These are phyloP conservation scores for Acromyrmex charruanus DNA, from an alignment of 1,140 invertebrate species.

Conservation along the genomic window DNA sequence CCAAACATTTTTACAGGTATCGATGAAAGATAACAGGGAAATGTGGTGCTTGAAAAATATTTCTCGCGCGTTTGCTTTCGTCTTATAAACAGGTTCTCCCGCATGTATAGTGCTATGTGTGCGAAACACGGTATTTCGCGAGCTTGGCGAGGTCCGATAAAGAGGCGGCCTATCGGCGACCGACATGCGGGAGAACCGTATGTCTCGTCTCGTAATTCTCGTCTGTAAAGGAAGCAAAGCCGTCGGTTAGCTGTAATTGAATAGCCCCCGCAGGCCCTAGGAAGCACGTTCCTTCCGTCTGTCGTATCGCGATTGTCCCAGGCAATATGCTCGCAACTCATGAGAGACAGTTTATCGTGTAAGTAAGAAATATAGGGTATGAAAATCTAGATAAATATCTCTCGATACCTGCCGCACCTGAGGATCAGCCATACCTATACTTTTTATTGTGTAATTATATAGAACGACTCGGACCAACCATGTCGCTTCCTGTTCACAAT, in stretches of 20 bases:
- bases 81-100: conserved; percentile 25
- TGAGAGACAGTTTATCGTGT: conserved; percentile 43
- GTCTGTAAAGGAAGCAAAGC: conserved; percentile 39
- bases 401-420: conserved; percentile 33
- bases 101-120: not conserved
- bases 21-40: conserved; percentile 26
- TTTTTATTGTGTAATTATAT: conserved; percentile 45
- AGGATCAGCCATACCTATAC: conserved; percentile 22
- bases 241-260: conserved; percentile 59
- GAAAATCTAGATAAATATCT: conserved; percentile 52
- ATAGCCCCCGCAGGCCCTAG: conserved; percentile 19
- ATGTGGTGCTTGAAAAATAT: conserved; percentile 10
- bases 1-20: conserved; percentile 8
- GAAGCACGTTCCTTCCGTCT: conserved; percentile 54
- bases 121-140: conserved; percentile 20
- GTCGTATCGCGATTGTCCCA: conserved; percentile 56
- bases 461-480: not conserved
- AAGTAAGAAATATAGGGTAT: conserved; percentile 60
- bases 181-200: conserved; percentile 40
- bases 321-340: conserved; percentile 46
- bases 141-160: conserved; percentile 9
- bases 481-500: conserved; percentile 7
- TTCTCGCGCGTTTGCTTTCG: conserved; percentile 33
- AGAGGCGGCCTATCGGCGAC: conserved; percentile 29
- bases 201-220: conserved; percentile 36